Percentiles rank a stretch among this genome's conserved stretches.
These are phyloP conservation scores for Synergus gifuensis DNA, from an alignment of 2,888 invertebrate species.

Conservation along the genomic window DNA sequence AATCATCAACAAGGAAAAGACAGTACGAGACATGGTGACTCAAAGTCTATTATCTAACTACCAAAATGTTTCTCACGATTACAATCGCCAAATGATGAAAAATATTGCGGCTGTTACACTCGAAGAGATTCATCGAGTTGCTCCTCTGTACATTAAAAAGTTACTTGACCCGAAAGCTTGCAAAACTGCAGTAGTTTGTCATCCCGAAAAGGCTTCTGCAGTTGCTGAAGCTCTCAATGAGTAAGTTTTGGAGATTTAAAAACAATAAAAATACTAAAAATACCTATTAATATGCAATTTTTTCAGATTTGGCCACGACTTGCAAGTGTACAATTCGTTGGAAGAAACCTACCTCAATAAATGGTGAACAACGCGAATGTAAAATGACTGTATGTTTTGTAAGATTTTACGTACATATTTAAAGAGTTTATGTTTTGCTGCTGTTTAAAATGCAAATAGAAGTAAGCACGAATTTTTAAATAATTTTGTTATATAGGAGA, in stretches of 20 bases:
- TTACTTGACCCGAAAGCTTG: slow-evolving; percentile 82
- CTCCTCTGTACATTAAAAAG: slow-evolving; percentile 84
- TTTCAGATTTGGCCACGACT: slow-evolving; percentile 81
- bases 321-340: slow-evolving; percentile 81
- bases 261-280: background rate
- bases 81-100: slow-evolving; percentile 85
- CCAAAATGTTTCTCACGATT: slow-evolving; percentile 82
- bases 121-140: slow-evolving; percentile 83
- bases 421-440: background rate
- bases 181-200: slow-evolving; percentile 87
- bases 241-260: slow-evolving; percentile 77
- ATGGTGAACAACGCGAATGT: slow-evolving; percentile 65
- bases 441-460: too few relatives aligned
- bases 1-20: slow-evolving; percentile 89
- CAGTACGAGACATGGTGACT: slow-evolving; percentile 85
- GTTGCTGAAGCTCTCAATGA: slow-evolving; percentile 83
- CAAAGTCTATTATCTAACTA: slow-evolving; percentile 88
- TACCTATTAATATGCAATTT: slow-evolving; percentile 27
- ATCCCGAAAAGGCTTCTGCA: slow-evolving; percentile 86
- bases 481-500: background rate
- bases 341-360: slow-evolving; percentile 83
- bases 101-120: slow-evolving; percentile 83
- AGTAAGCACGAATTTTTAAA: too few relatives aligned
- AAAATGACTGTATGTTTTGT: background rate
- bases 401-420: background rate